Conservation (phyloP, 2,113 vertebrate genomes). For the Prinia subflava region DNA sequence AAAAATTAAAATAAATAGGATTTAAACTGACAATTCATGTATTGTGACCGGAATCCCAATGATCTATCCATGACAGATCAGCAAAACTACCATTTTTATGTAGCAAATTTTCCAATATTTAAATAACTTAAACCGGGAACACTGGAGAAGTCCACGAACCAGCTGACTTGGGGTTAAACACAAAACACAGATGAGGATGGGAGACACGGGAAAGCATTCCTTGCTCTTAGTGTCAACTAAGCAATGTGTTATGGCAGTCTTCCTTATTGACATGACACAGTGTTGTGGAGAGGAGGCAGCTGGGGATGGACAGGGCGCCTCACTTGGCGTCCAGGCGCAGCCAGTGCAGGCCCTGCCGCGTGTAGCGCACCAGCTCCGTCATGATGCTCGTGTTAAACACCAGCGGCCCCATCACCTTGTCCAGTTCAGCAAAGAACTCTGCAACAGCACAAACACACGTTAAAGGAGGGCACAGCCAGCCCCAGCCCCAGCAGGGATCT, state of each 20-base stretch:
- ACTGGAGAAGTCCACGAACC: conserved; percentile 62
- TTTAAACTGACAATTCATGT: conserved; percentile 68
- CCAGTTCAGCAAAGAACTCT: conserved; percentile 98
- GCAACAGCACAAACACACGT: conserved; percentile 51
- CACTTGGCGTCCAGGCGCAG: conserved; percentile 92
- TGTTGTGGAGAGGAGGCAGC: conserved; percentile 83
- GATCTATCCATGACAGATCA: conserved; percentile 61
- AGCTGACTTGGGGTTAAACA: conserved; percentile 54
- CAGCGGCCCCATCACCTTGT: conserved; percentile 95
- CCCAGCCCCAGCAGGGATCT: accelerated
- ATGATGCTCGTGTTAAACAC: conserved; percentile 98
- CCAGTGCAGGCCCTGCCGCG: conserved; percentile 97
- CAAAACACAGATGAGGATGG: conserved; percentile 56
- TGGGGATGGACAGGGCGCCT: conserved; percentile 65
- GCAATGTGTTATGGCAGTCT: conserved; percentile 80
- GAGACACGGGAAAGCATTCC: conserved; percentile 69
- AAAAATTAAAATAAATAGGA: conserved; percentile 80
- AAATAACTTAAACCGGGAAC: conserved; percentile 73
- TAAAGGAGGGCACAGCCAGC: background rate
- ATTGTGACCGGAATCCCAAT: conserved; percentile 70
- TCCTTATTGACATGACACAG: conserved; percentile 90
- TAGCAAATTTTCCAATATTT: conserved; percentile 71
- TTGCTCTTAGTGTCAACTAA: conserved; percentile 76
- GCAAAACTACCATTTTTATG: conserved; percentile 57
- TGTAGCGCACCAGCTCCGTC: conserved; percentile 97